Evolutionary conservation across 2,113 vertebrate genomes (phyloP), one percentile per base, ranked within the genome.

Genomic region (Ciconia stormi): DNA sequence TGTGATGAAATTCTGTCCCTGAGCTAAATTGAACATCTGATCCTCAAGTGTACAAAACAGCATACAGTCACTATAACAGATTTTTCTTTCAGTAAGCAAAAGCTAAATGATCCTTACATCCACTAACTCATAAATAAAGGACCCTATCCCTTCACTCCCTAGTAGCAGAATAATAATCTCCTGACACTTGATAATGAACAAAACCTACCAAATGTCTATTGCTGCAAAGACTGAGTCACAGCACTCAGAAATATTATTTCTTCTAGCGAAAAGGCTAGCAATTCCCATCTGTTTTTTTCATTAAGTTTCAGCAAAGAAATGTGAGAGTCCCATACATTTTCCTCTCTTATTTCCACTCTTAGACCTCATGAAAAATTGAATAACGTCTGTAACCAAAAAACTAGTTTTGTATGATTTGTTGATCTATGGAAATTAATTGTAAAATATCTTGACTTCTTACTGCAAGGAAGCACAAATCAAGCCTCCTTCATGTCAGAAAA

Each of bases 251-350:
- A 74, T 89, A 90, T 72, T 94, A 72, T 79, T 95, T 66, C 63
- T 96, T 83, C 92, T 63, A 91, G 74, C 62, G 76, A 71, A 92
- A 96, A 91, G 23, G 47, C 72, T 58, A 85, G 52, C 19, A 82
- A 87, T 81, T 86, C 36, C 71, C 92, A 93, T 92, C 77, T 97
- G 92, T 15, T 93, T 97, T 95, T 73, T 83, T 89, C 85, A 93
- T 96, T 94, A 85, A 52, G 44, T 82, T 90, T 72, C 65, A 77
- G 70, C 36, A 88, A 83, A 93, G 91, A 95, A 96, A 92, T 90
- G 53, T 94, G 77, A 90, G 89, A 91, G 66, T 29, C 34, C 6
- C 23, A 82, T 90, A 71, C 25, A 82, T 94, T 96, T 92, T 91
- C 52, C 86, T 89, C 82, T 91, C 85, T 87, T 38, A 50, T 93